Conservation (phyloP, 2,888 invertebrate species). For the Oscheius myriophilus region DNA sequence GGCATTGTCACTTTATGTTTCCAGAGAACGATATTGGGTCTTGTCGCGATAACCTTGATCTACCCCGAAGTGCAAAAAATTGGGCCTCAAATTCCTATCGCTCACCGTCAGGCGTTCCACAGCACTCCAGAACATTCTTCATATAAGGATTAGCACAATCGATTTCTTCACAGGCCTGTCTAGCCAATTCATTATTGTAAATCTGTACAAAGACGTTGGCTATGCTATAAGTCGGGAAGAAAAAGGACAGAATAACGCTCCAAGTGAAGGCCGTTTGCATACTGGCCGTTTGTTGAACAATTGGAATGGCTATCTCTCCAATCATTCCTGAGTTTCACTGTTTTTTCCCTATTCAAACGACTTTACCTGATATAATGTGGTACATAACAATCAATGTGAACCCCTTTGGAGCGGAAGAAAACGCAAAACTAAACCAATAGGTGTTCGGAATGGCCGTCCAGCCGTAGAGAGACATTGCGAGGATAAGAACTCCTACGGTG, state of each 20-base stretch:
- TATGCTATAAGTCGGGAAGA: slow-evolving; percentile 33
- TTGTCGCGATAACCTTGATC: no score
- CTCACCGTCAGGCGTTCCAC: slow-evolving; percentile 38
- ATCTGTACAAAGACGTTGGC: slow-evolving; percentile 34
- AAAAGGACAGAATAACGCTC: slow-evolving; percentile 28
- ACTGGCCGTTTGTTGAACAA: slow-evolving; percentile 44
- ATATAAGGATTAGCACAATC: slow-evolving; percentile 33
- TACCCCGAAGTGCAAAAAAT: no score
- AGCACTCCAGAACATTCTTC: slow-evolving; percentile 33
- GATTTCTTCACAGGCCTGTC: slow-evolving; percentile 41
- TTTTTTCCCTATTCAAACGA: not conserved
- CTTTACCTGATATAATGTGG: slow-evolving; percentile 49
- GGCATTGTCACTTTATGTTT: no score
- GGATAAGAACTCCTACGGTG: slow-evolving; percentile 31
- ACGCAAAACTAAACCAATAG: slow-evolving; percentile 55
- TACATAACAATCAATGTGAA: slow-evolving; percentile 63
- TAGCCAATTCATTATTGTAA: slow-evolving; percentile 54
- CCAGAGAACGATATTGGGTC: no score
- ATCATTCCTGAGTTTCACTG: slow-evolving; percentile 48
- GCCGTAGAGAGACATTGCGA: slow-evolving; percentile 42
- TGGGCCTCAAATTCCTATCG: not conserved
- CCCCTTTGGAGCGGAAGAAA: slow-evolving; percentile 58
- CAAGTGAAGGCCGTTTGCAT: slow-evolving; percentile 23
- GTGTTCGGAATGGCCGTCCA: slow-evolving; percentile 56
- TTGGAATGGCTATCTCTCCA: slow-evolving; percentile 59